Conservation (phyloP, 2,888 invertebrate genomes). For the Desoria tigrina region DNA sequence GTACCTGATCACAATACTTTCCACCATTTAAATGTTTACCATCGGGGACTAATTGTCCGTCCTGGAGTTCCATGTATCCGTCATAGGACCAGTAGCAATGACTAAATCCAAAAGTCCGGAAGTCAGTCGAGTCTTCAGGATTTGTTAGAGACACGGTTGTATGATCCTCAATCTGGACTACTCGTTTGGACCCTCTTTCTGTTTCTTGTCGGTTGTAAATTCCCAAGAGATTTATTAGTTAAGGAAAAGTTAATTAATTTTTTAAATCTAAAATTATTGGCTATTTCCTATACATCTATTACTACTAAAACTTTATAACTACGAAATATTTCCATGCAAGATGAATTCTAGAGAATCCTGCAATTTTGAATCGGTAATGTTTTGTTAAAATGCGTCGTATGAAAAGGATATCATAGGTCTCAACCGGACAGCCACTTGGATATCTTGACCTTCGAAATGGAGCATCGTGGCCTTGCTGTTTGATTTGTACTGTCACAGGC, state of each 20-base stretch:
- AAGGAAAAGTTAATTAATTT: slow-evolving; percentile 2
- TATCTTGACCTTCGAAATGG: slow-evolving; percentile 17
- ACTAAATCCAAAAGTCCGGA: slow-evolving; percentile 61
- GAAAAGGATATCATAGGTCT: slow-evolving; percentile 27
- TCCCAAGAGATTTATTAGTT: slow-evolving; percentile 1
- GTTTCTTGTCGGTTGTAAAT: slow-evolving; percentile 58
- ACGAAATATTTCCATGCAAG: no score
- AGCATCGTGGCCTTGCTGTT: neutral
- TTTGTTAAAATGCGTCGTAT: neutral
- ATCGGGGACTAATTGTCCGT: slow-evolving; percentile 59
- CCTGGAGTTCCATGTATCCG: slow-evolving; percentile 58
- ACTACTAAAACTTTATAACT: no score
- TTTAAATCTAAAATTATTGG: neutral
- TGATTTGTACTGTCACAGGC: no score
- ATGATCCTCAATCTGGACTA: slow-evolving; percentile 60
- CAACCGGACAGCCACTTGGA: slow-evolving; percentile 35
- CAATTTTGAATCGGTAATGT: neutral
- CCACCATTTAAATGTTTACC: slow-evolving; percentile 57
- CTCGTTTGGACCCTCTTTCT: slow-evolving; percentile 58
- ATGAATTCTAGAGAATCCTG: neutral
- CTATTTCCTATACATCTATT: neutral
- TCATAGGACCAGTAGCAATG: slow-evolving; percentile 64
- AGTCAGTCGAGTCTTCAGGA: slow-evolving; percentile 57
- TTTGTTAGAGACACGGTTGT: slow-evolving; percentile 57
- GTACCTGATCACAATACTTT: slow-evolving; percentile 62